Base-by-base conservation (phyloP, 2,888 invertebrate species). In the Perithous albicinctus region DNA sequence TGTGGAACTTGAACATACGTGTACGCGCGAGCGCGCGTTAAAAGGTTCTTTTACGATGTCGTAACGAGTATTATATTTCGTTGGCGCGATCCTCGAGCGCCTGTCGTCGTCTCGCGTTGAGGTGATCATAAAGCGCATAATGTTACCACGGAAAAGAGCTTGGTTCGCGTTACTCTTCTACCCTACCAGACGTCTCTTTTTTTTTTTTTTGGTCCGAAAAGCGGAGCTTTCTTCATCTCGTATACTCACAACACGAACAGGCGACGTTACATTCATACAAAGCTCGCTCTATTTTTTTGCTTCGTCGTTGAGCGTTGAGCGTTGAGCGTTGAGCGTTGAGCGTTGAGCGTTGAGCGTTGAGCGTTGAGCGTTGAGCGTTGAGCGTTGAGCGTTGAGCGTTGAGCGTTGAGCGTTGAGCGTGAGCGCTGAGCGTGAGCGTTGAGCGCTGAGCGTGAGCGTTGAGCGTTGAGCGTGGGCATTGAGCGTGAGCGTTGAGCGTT, bases 21-120 rank as follows among this genome's bases (percentile, higher is more conserved):
- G 84, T 41, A 74, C 64, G 76, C 66, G 85, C 78, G 76, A 85
- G 87, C 86, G 88, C 87, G 83, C 86, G 88, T 89, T 90, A 88
- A 90, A 90, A 90, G 90, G 87, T 89, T 90, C 87, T 89, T 90
- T 90, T 90, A 90, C 87, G 90, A 90, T 86, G 89, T 88, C 89
- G 88, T 90, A 89, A 88, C 88, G 84, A 88, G 86, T 85, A 88
- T 88, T 88, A 89, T 86, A 84, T 70, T 85, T 81, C 86, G 81
- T 86, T 85, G 84, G 80, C 59, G 83, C n/a, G n/a, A 82, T 76
- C 78, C 69, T 70, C 69, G 69, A 56, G 69, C 43, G 43, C 46
- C 56, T 66, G 35, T 38, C 32, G 10, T 63, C 81, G 78, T 81
- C 85, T 85, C 86, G 85, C 87, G 81, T 84, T 67, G 78, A 79